These are phyloP conservation scores for Tholera decimalis DNA, from an alignment of 2,888 invertebrate species.

Conservation along the genomic window DNA sequence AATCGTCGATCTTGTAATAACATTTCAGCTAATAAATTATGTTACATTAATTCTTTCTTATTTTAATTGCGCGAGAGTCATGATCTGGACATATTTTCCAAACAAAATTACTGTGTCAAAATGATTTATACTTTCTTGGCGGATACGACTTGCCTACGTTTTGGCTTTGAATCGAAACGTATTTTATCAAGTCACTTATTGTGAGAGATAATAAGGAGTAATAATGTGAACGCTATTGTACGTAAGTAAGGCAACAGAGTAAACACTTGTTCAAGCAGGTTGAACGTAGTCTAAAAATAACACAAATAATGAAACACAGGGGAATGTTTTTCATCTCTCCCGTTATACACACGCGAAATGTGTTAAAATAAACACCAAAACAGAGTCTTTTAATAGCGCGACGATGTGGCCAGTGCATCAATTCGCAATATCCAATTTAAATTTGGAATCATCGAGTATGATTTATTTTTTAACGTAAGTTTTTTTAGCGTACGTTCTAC, in stretches of 20 bases:
- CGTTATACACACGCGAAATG: slow-evolving; percentile 90
- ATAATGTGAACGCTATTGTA: slow-evolving; percentile 86
- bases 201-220: slow-evolving; percentile 73
- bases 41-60: slow-evolving; percentile 77
- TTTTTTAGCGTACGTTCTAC: slow-evolving; percentile 76
- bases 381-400: slow-evolving; percentile 88
- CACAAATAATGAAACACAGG: slow-evolving; percentile 90
- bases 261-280: slow-evolving; percentile 89
- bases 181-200: slow-evolving; percentile 56
- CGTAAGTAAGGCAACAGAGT: slow-evolving; percentile 85
- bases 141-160: slow-evolving; percentile 50
- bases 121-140: slow-evolving; percentile 74
- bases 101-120: slow-evolving; percentile 79
- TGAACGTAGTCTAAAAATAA: slow-evolving; percentile 89
- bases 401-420: slow-evolving; percentile 87
- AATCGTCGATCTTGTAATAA: slow-evolving; percentile 82
- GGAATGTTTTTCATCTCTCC: slow-evolving; percentile 91
- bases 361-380: slow-evolving; percentile 91
- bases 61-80: slow-evolving; percentile 78
- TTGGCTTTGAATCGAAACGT: slow-evolving; percentile 34
- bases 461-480: slow-evolving; percentile 82
- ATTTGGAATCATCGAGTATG: slow-evolving; percentile 82
- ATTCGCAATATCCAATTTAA: slow-evolving; percentile 85
- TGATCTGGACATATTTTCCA: slow-evolving; percentile 75
- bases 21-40: slow-evolving; percentile 81